Evolutionary conservation across 2,113 vertebrate genomes (phyloP).

Genomic region (Monopterus albus): DNA sequence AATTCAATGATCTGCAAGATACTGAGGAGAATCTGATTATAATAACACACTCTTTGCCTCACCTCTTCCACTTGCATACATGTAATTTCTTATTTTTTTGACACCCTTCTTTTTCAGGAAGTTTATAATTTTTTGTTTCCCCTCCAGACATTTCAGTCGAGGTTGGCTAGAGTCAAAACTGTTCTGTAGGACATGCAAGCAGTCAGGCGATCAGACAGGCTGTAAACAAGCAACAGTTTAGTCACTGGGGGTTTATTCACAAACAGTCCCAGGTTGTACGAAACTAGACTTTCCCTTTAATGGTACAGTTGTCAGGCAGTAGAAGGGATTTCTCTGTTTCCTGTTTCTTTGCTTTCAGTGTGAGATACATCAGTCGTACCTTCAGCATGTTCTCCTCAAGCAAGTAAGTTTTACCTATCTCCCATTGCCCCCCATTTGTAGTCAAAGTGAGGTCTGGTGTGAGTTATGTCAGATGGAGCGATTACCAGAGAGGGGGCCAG

Average conservation of each 20-base stretch:
- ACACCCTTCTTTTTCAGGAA: conserved; percentile 12
- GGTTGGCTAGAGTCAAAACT: background rate
- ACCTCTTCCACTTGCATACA: conserved; percentile 33
- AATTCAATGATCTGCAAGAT: conserved; percentile 57
- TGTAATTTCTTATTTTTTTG: conserved; percentile 31
- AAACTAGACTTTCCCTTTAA: conserved; percentile 5
- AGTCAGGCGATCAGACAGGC: no score
- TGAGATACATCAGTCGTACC: conserved; percentile 43
- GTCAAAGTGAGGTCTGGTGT: conserved; percentile 87
- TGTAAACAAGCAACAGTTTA: no score
- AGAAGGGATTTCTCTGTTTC: background rate
- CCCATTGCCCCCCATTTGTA: conserved; percentile 77
- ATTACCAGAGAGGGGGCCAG: conserved; percentile 86
- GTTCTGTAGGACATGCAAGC: background rate
- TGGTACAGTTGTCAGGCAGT: background rate
- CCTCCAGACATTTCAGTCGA: background rate
- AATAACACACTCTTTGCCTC: conserved; percentile 55
- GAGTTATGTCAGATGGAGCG: conserved; percentile 94
- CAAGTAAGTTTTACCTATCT: conserved; percentile 80
- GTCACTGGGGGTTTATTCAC: conserved; percentile 41
- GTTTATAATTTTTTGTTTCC: background rate
- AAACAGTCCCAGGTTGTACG: background rate
- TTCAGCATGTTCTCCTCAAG: conserved; percentile 81
- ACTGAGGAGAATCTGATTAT: conserved; percentile 71
- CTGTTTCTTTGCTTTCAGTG: background rate